Percentiles rank a stretch among this genome's conserved stretches.
phyloP scores from a whole-genome alignment of 2,888 invertebrate genomes.

The Rhagophthalmus giganteus region DNA sequence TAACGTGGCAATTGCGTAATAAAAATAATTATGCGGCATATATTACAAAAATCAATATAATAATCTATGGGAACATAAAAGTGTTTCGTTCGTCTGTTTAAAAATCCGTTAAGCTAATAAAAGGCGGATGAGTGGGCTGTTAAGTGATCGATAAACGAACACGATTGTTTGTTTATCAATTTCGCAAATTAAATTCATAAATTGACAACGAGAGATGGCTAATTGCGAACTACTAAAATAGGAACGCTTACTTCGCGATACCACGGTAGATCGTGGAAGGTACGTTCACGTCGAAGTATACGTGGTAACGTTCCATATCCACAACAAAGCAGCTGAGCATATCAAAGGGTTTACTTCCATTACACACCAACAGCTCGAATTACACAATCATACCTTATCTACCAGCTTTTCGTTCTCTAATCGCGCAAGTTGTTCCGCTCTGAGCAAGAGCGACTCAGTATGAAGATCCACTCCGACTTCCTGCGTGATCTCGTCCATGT shows the following conservation, averaged over 20 bases:
- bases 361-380: constrained; percentile 16
- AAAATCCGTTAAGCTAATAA: too few species aligned
- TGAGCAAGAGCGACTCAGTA: constrained; percentile 79
- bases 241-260: constrained; percentile 73
- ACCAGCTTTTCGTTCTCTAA: constrained; percentile 81
- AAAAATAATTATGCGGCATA: too few species aligned
- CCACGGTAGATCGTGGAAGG: constrained; percentile 77
- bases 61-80: too few species aligned
- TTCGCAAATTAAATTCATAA: too few species aligned
- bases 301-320: constrained; percentile 74
- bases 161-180: too few species aligned
- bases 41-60: too few species aligned
- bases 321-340: constrained; percentile 69
- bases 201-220: not conserved
- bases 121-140: too few species aligned
- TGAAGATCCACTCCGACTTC: constrained; percentile 81
- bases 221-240: constrained; percentile 2
- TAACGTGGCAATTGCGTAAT: too few species aligned
- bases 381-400: constrained; percentile 67
- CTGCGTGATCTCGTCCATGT: constrained; percentile 80
- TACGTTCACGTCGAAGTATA: constrained; percentile 75
- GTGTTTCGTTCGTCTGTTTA: too few species aligned
- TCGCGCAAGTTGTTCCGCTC: constrained; percentile 81
- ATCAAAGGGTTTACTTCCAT: constrained; percentile 37
- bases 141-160: too few species aligned